These are phyloP conservation scores for Ips nitidus DNA, from an alignment of 1,140 invertebrate genomes.

Conservation along the genomic window DNA sequence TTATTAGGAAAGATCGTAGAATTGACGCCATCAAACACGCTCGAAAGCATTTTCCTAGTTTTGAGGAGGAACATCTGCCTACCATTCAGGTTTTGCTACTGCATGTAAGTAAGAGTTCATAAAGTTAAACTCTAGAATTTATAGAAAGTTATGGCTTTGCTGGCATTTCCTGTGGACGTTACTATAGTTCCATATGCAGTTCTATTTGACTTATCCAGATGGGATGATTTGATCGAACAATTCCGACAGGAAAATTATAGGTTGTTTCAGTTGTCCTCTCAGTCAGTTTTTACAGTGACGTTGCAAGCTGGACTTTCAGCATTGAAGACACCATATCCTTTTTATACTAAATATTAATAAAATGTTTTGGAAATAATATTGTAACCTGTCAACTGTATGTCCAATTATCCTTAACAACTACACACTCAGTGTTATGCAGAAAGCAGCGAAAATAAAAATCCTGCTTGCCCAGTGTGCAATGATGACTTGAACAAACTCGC, in stretches of 20 bases:
- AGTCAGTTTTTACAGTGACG: conserved; percentile 89
- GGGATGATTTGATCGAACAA: conserved; percentile 84
- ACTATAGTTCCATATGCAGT: conserved; percentile 61
- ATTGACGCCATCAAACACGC: conserved; percentile 94
- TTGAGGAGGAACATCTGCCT: conserved; percentile 82
- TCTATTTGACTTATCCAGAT: conserved; percentile 61
- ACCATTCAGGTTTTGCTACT: conserved; percentile 68
- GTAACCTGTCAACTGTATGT: conserved; percentile 8
- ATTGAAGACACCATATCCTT: conserved; percentile 85
- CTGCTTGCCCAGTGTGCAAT: conserved; percentile 92
- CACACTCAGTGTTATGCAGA: conserved; percentile 67
- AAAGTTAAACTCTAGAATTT: neutral
- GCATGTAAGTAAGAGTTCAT: conserved; percentile 5
- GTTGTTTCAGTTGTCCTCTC: conserved; percentile 87
- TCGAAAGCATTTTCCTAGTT: conserved; percentile 85
- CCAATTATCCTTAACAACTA: conserved; percentile 42
- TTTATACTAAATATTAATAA: conserved; percentile 34
- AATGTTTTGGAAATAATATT: neutral
- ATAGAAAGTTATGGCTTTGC: conserved; percentile 85
- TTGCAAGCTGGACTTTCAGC: conserved; percentile 92
- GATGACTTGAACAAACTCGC: conserved; percentile 87
- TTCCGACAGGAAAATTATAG: conserved; percentile 94
- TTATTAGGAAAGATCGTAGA: conserved; percentile 80
- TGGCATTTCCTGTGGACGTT: conserved; percentile 84
- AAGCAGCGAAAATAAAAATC: conserved; percentile 66